phyloP scores from a whole-genome alignment of 2,113 vertebrate genomes.

The Panthera tigris region DNA sequence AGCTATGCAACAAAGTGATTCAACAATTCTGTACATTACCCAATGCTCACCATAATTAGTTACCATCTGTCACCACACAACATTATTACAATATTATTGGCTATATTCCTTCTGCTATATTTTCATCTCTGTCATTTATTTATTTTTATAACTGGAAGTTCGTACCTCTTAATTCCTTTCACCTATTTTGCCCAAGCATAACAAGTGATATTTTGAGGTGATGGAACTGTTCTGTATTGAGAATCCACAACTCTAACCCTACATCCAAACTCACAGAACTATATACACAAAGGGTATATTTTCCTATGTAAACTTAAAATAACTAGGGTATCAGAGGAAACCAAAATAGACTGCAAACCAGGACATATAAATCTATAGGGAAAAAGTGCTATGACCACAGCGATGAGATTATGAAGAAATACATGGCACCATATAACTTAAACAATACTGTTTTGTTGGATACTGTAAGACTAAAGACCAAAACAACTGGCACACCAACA shows the following conservation, averaged over 20 bases:
- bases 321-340: neutral
- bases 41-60: neutral
- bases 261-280: neutral
- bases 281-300: neutral
- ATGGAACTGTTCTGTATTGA: neutral
- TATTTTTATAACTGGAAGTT: neutral
- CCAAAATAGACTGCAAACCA: neutral
- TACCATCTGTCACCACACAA: neutral
- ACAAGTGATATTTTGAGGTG: neutral
- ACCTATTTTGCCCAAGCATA: neutral
- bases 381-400: neutral
- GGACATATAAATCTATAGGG: neutral
- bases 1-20: neutral
- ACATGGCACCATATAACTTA: neutral
- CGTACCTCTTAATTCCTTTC: neutral
- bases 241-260: neutral
- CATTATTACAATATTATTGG: neutral
- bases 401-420: neutral
- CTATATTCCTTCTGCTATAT: neutral
- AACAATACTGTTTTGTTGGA: neutral
- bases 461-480: neutral
- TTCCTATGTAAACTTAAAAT: neutral
- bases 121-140: neutral
- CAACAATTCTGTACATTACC: neutral
- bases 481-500: neutral